Percentiles rank a stretch among this genome's conserved stretches.
These are phyloP conservation scores for Oryzias javanicus DNA, from an alignment of 2,113 vertebrate species.

Conservation along the genomic window DNA sequence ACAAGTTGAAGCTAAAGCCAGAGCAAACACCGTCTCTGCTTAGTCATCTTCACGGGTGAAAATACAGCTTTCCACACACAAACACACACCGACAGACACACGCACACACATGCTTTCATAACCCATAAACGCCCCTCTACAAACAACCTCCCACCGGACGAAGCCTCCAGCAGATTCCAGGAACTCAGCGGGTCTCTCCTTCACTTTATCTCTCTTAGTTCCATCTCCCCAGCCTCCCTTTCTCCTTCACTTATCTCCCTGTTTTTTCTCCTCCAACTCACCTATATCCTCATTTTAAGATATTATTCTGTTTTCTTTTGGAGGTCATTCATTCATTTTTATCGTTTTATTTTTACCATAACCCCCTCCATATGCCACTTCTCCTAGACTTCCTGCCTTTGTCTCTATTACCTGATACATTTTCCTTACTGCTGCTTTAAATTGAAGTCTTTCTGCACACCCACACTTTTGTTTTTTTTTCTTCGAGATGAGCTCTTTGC, in stretches of 20 bases:
- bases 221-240: slow-evolving; percentile 13
- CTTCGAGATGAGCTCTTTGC: slow-evolving; percentile 42
- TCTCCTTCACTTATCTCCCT: slow-evolving; percentile 7
- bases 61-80: slow-evolving; percentile 1
- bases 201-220: slow-evolving; percentile 43
- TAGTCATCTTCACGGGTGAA: slow-evolving; percentile 8
- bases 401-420: slow-evolving; percentile 17
- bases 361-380: background rate
- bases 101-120: slow-evolving; percentile 36
- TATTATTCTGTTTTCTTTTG: slow-evolving; percentile 34
- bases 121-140: slow-evolving; percentile 29
- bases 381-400: slow-evolving; percentile 32
- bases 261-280: slow-evolving; percentile 15
- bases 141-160: slow-evolving; percentile 43
- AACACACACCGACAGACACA: slow-evolving; percentile 8
- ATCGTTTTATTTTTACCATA: background rate
- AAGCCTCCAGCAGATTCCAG: slow-evolving; percentile 53
- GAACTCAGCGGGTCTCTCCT: slow-evolving; percentile 53
- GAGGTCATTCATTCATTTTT: slow-evolving; percentile 17
- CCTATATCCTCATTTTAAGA: slow-evolving; percentile 30
- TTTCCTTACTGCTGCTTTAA: slow-evolving; percentile 20
- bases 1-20: background rate
- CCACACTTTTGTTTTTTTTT: slow-evolving; percentile 25
- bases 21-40: slow-evolving; percentile 4
- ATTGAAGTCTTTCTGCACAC: slow-evolving; percentile 8